phyloP scores from a whole-genome alignment of 2,888 invertebrate genomes.

The Corythucha ciliata region DNA sequence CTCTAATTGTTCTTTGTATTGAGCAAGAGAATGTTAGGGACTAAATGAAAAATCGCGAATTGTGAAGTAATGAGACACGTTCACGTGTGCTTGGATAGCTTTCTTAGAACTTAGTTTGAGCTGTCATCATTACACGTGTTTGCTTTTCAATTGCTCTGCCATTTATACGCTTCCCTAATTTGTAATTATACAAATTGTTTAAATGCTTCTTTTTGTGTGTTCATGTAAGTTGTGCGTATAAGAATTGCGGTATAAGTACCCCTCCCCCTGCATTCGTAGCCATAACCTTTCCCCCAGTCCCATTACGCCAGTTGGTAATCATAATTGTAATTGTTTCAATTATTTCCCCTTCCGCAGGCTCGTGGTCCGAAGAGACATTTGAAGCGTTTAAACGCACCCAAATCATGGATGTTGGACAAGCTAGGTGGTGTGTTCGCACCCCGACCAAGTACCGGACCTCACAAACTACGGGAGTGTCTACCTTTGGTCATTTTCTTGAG shows the following conservation, averaged over 20 bases:
- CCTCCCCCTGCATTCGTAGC: neutral
- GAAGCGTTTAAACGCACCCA: conserved; percentile 97
- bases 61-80: too few species aligned
- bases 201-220: too few species aligned
- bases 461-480: conserved; percentile 93
- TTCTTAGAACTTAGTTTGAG: too few species aligned
- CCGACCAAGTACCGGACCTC: conserved; percentile 93
- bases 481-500: conserved; percentile 94
- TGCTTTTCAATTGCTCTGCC: too few species aligned
- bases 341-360: conserved; percentile 56
- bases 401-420: conserved; percentile 99
- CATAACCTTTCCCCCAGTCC: neutral
- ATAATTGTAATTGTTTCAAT: neutral
- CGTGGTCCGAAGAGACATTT: conserved; percentile 99
- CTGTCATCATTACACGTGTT: too few species aligned
- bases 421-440: conserved; percentile 96
- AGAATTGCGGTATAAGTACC: neutral
- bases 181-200: too few species aligned
- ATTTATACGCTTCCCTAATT: too few species aligned
- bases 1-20: too few species aligned
- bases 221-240: too few species aligned
- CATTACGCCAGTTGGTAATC: neutral
- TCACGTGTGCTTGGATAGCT: too few species aligned
- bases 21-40: too few species aligned
- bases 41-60: too few species aligned